Base-by-base conservation (phyloP, 2,888 invertebrate genomes). In the Diogma glabrata region DNA sequence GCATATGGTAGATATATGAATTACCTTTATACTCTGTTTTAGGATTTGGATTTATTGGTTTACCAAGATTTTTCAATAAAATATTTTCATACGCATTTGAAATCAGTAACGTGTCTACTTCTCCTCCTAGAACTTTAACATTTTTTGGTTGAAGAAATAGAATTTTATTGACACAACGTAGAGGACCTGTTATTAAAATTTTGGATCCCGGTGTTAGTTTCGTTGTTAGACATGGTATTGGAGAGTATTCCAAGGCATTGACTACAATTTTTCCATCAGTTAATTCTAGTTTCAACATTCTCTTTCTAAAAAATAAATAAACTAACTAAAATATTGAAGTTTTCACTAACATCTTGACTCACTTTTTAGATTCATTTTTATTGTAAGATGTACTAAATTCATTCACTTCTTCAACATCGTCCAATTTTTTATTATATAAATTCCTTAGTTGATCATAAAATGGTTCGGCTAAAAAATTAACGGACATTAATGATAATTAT, bases 211-310 rank as follows among this genome's bases (percentile, higher is more conserved):
- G 75, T 28, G 59, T 52, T 52, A 68, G 57, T 55, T 67, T 68
- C 53, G 72, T 63, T 59, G 69, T 69, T 26, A 76, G 60, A 53
- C 60, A 59, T 17, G 61, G 54, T 55, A 75, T 67, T 2, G 72
- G 69, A 52, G 64, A 67, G 57, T 77, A 77, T 63, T 84, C 83
- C 61, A 82, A 76, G 1, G 75, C 83, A 57, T 71, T 67, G 10
- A 82, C 60, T 56, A 73, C 68, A 59, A 76, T 76, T 6, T 71
- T 62, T 9, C 83, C 84, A 71, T 84, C 84, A 3, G 79, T 81
- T 54, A 84, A 61, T 46, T 69, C 69, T 33, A 83, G 58, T 59
- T 77, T 70, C 45, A 82, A 61, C 69, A 80, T 75, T 56, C 82
- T 66, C 70, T 77, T 61, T 65, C 70, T 62, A 69, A 69, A 19